phyloP scores from a whole-genome alignment of 2,113 vertebrate genomes.

The Phodopus roborovskii region DNA sequence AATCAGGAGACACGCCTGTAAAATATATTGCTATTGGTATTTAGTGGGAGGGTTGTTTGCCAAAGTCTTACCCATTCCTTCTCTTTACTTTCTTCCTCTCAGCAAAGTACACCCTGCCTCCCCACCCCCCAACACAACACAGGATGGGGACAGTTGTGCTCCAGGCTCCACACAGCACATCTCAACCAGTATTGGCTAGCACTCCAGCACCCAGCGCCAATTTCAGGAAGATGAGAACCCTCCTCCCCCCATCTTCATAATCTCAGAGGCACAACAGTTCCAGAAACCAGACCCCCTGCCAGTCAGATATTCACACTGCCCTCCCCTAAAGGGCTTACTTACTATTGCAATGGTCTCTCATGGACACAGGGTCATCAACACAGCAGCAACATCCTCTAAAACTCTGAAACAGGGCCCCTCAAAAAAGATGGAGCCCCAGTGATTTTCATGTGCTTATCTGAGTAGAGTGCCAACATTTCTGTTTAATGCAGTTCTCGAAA shows the following conservation, averaged over 20 bases:
- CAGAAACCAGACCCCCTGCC: conserved; percentile 82
- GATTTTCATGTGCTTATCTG: conserved; percentile 81
- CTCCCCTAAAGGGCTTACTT: conserved; percentile 84
- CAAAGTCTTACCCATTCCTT: background rate
- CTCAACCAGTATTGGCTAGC: conserved; percentile 79
- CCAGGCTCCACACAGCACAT: conserved; percentile 81
- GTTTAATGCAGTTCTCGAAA: conserved; percentile 82
- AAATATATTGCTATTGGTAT: conserved; percentile 53
- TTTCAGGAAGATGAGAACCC: conserved; percentile 80
- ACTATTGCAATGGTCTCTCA: conserved; percentile 83
- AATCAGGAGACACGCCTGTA: background rate
- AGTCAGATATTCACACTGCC: conserved; percentile 83
- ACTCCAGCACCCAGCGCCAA: conserved; percentile 75
- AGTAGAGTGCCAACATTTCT: conserved; percentile 80
- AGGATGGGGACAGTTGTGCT: conserved; percentile 72
- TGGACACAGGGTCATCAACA: conserved; percentile 83
- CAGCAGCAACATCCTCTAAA: conserved; percentile 76
- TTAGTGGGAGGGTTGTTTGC: conserved; percentile 40
- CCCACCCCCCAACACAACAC: background rate
- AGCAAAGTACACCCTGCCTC: conserved; percentile 20
- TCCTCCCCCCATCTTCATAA: conserved; percentile 83
- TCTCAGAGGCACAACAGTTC: conserved; percentile 81
- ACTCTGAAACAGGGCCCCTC: conserved; percentile 75
- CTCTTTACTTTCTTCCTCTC: conserved; percentile 31
- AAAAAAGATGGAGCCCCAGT: conserved; percentile 81